Conservation (phyloP, 2,888 invertebrate genomes). For the Phasia obesa region DNA sequence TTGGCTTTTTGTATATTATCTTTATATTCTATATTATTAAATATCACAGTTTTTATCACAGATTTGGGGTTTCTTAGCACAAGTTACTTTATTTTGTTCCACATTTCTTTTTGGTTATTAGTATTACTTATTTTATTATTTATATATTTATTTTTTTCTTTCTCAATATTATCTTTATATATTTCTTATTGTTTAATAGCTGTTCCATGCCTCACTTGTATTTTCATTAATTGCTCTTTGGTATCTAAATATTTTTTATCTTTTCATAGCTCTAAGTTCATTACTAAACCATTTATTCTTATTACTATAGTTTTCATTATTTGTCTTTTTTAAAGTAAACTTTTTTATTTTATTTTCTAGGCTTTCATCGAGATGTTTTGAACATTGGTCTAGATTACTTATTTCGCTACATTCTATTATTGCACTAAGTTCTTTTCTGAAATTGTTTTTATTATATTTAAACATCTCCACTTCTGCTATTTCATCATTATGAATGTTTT, state of each 20-base stretch:
- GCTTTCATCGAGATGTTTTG: too few relatives aligned
- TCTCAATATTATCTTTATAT: neutral
- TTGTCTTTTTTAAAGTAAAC: too few relatives aligned
- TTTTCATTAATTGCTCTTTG: too few relatives aligned
- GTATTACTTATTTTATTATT: neutral
- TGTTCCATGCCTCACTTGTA: neutral
- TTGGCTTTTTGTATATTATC: neutral
- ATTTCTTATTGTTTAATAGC: neutral
- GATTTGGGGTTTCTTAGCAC: neutral
- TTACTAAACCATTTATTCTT: neutral
- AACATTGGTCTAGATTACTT: neutral
- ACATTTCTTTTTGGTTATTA: neutral
- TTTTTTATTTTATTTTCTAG: too few relatives aligned
- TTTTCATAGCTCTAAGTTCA: too few relatives aligned
- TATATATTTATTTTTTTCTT: neutral
- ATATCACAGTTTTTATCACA: constrained; percentile 3
- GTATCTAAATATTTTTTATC: neutral
- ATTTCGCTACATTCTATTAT: neutral
- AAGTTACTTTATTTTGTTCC: neutral
- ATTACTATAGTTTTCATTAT: neutral
- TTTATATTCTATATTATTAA: constrained; percentile 1
- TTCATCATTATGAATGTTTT: too few relatives aligned
- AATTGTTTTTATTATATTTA: neutral
- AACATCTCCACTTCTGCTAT: too few relatives aligned
- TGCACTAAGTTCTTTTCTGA: neutral